Conservation (phyloP, 2,888 invertebrate species). For the Stictocephala bisonia region DNA sequence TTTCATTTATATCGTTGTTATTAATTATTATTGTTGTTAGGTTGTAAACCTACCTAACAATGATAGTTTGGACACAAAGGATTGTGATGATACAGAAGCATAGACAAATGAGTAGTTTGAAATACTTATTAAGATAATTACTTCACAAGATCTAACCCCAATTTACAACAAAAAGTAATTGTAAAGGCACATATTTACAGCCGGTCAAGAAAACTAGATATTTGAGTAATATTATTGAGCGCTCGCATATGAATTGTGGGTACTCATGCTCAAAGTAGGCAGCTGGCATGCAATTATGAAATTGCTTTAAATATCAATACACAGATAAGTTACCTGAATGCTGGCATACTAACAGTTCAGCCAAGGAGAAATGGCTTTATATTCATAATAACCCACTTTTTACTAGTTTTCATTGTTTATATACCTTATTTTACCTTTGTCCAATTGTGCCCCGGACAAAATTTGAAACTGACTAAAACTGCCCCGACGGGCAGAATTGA, state of each 20-base stretch:
- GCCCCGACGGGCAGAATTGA: constrained; percentile 26
- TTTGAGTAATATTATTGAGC: too few relatives aligned
- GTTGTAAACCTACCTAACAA: too few relatives aligned
- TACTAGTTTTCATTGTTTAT: too few relatives aligned
- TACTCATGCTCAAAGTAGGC: too few relatives aligned
- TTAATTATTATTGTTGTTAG: too few relatives aligned
- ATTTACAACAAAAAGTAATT: constrained; percentile 12
- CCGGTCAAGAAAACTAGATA: too few relatives aligned
- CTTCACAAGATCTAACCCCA: constrained; percentile 9
- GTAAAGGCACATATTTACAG: constrained; percentile 23
- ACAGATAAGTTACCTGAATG: neutral
- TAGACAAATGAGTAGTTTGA: neutral
- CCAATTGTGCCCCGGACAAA: constrained; percentile 19
- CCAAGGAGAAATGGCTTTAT: neutral
- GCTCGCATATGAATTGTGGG: too few relatives aligned
- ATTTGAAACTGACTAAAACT: constrained; percentile 26
- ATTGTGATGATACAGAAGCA: too few relatives aligned
- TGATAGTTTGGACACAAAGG: too few relatives aligned
- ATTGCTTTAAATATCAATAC: neutral
- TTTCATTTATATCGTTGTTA: too few relatives aligned
- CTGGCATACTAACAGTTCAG: neutral
- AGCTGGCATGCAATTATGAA: too few relatives aligned
- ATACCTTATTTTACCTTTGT: constrained; percentile 17
- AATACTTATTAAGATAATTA: constrained; percentile 8
- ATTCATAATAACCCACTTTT: too few relatives aligned